Percentiles rank a stretch among this genome's conserved stretches.
These are phyloP conservation scores for Xenopus tropicalis DNA, from an alignment of 2,113 vertebrate genomes.

Conservation along the genomic window DNA sequence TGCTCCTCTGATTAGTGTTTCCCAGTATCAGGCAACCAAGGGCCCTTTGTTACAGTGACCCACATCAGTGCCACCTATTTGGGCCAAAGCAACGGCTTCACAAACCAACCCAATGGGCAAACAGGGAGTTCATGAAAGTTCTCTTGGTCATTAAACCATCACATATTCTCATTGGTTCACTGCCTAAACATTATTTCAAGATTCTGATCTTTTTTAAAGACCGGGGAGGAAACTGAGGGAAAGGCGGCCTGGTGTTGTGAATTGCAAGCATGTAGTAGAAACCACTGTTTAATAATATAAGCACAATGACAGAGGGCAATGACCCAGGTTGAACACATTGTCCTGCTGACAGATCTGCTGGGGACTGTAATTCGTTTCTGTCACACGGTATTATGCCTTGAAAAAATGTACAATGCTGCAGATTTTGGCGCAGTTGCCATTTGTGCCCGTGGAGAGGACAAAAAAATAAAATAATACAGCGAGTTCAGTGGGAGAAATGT, in stretches of 20 bases:
- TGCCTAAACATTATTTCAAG: slow-evolving; percentile 47
- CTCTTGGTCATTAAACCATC: slow-evolving; percentile 28
- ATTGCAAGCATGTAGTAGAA: background rate
- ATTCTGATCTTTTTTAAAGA: slow-evolving; percentile 33
- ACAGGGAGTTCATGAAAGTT: slow-evolving; percentile 27
- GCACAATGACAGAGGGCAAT: background rate
- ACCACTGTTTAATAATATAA: slow-evolving; percentile 26
- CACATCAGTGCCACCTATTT: slow-evolving; percentile 3
- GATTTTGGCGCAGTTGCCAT: background rate
- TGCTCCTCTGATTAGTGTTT: too few species aligned
- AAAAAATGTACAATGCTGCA: background rate
- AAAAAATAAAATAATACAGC: slow-evolving; percentile 13
- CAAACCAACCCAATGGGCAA: slow-evolving; percentile 14
- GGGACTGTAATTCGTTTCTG: slow-evolving; percentile 16
- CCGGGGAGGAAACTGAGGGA: slow-evolving; percentile 26
- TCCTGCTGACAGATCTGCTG: background rate
- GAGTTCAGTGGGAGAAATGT: slow-evolving; percentile 9
- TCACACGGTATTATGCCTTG: slow-evolving; percentile 10
- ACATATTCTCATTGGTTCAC: slow-evolving; percentile 41
- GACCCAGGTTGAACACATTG: background rate
- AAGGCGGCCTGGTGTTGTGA: slow-evolving; percentile 35
- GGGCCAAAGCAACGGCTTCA: slow-evolving; percentile 19
- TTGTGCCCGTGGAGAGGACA: slow-evolving; percentile 19
- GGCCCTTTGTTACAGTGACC: slow-evolving; percentile 23
- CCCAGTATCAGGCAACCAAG: too few species aligned